Conservation (phyloP, 37 sponge, comb jelly and placozoan genomes). For the Petrosia ficiformis region DNA sequence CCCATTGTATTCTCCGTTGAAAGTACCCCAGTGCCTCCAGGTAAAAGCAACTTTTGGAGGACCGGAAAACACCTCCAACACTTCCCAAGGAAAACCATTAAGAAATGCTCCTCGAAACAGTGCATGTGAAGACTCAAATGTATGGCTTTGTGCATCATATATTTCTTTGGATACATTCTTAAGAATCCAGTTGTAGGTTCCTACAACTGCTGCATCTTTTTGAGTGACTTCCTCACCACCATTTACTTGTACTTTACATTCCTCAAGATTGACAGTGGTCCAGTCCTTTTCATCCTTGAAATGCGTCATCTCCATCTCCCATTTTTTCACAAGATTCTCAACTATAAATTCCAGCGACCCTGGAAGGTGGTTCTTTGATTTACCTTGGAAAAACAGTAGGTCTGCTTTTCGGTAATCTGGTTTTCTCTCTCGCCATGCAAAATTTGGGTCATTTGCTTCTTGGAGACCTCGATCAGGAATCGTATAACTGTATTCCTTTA, state of each 20-base stretch:
- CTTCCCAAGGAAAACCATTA: constrained; percentile 45
- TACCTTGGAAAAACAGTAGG: constrained; percentile 36
- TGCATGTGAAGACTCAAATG: constrained; percentile 36
- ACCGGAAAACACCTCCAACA: constrained; percentile 23
- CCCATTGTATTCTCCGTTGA: constrained; percentile 35
- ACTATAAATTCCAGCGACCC: constrained; percentile 48
- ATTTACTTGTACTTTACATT: constrained; percentile 17
- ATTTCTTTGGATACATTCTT: constrained; percentile 32
- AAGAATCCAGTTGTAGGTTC: constrained; percentile 40
- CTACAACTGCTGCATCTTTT: constrained; percentile 13
- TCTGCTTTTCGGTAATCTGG: constrained; percentile 36
- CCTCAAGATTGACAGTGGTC: constrained; percentile 7
- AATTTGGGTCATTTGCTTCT: background rate
- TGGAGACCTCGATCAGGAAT: constrained; percentile 21
- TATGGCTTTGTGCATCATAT: constrained; percentile 17
- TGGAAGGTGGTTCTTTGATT: constrained; percentile 38
- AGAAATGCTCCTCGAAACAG: constrained; percentile 28
- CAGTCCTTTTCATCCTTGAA: constrained; percentile 9
- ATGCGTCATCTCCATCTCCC: constrained; percentile 45
- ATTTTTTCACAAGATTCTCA: constrained; percentile 54
- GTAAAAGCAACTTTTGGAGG: constrained; percentile 40
- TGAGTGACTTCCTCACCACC: constrained; percentile 6
- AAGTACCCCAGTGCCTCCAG: constrained; percentile 47
- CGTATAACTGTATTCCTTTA: constrained; percentile 6
- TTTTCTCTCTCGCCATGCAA: constrained; percentile 28